Base-by-base conservation (phyloP, 92 coral and sea anemone genomes). In the Paragorgia papillata region DNA sequence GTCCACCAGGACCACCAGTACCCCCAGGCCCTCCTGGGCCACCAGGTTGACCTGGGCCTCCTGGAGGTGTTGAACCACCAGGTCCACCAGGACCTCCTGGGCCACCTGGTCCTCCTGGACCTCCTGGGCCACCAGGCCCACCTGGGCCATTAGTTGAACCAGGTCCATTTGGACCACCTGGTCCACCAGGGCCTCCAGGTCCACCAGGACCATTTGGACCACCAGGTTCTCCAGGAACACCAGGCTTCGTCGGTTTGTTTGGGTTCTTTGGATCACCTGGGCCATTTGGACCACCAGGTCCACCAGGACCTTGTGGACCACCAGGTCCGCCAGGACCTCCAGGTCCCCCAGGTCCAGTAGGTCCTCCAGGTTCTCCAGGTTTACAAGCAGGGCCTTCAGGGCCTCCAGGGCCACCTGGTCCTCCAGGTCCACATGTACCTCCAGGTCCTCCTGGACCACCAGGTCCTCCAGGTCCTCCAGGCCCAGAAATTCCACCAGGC, bases 241-340 rank as follows among this genome's bases (percentile, higher is more conserved):
- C 9, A 14, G 26, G 28, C 9, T 28, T 56, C 3, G 8, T 56
- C 22, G 62, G 31, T 5, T 51, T 12, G 12, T 12, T 12, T 4
- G 43, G 43, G 43, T 12, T 12, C 17, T 15, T 15, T 6, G 53
- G 53, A 2, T n/a, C 71, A 64, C 51, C 25, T 1, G 71, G 71
- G 8, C 71, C 71, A 64, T 34, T 34, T 9, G 71, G 71, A 3
- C 71, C 71, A 64, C 51, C 51, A 1, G 71, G 71, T 13, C 71
- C 75, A 24, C 75, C 75, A 46, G 75, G 75, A 43, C 75, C 75
- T 13, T 51, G 30, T 41, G 96, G 96, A 9, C 97, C 97, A 18
- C 85, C 87, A 9, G 93, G 93, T 0, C 91, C 89, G 24, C 97
- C 97, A 12, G 93, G 97, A 25, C 97, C 97, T n/a, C 90, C 89